Conservation (phyloP, 2,797 vertebrate species). For the Orientallactaga sibirica region DNA sequence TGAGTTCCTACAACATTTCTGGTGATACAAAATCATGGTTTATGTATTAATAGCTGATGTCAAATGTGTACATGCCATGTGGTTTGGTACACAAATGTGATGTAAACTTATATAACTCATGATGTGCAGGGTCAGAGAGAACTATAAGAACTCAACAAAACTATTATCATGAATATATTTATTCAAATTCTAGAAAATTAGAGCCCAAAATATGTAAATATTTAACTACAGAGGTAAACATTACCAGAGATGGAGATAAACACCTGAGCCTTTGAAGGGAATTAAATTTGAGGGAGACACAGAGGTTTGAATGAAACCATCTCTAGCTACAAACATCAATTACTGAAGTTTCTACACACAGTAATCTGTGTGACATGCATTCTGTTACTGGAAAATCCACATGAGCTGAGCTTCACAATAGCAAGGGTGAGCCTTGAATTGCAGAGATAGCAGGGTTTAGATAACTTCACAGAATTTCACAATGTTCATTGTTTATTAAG, state of each 20-base stretch:
- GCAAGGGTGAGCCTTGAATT: neutral
- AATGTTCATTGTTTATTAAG: neutral
- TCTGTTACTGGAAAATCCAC: too few species aligned
- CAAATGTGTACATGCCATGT: neutral
- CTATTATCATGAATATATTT: neutral
- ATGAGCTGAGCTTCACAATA: too few species aligned
- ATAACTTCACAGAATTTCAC: constrained; percentile 1
- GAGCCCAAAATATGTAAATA: constrained; percentile 22
- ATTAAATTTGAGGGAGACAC: neutral
- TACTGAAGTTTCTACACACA: neutral
- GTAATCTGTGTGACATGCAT: neutral
- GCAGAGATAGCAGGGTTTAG: neutral
- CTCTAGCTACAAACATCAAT: neutral
- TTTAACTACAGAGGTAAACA: constrained; percentile 11
- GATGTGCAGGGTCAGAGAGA: neutral
- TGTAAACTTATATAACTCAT: neutral
- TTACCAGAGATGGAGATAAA: neutral
- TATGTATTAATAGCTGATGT: neutral
- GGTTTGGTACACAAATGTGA: constrained; percentile 4
- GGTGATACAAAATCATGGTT: neutral
- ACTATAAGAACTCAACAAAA: neutral
- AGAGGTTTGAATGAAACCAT: neutral
- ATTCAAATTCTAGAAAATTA: neutral
- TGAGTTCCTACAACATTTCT: neutral
- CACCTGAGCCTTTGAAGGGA: too few species aligned